Base-by-base conservation (phyloP, 2,888 invertebrate species). In the Achlya flavicornis region DNA sequence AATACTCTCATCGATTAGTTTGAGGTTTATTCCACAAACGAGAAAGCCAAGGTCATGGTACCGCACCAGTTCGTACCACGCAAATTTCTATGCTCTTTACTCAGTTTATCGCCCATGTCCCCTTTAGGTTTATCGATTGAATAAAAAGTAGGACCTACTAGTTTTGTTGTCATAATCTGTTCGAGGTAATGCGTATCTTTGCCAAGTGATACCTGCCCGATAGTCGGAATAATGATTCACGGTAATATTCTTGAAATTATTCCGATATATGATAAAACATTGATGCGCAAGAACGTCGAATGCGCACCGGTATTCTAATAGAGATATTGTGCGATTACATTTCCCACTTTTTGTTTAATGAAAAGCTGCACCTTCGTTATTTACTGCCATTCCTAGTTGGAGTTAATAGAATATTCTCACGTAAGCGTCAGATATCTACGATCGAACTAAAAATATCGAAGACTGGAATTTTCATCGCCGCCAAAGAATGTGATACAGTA, bases 21-120 rank as follows among this genome's bases (percentile, higher is more conserved):
- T 79, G 73, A 84, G 81, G 83, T 86, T 87, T 75, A 83, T 79
- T 81, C 78, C 74, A 82, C 77, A 84, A 85, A 84, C 80, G 83
- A 86, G 77, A 82, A 81, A 83, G 71, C 69, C 89, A 93, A 92
- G 93, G 93, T 89, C 89, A 86, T 71, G 83, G 88, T 88, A 85
- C 85, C 85, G 93, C 92, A 91, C 93, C 93, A 91, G 90, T 76
- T 86, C 77, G 92, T 92, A 90, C 93, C 93, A 92, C 77, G 90
- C 86, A 80, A 84, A 80, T 83, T 74, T 83, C 79, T 83, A 83
- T 85, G 77, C 81, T 84, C 81, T 84, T 83, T 83, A 79, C 77
- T 76, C 78, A 72, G 77, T 83, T 83, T 83, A 85, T 81, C 79
- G 81, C 83, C 73, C 79, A 75, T 73, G 76, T 75, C 73, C 79